Evolutionary conservation across 92 coral and sea anemone genomes (phyloP), one percentile per base, ranked within the genome.

Genomic region (Actinostola sp.): DNA sequence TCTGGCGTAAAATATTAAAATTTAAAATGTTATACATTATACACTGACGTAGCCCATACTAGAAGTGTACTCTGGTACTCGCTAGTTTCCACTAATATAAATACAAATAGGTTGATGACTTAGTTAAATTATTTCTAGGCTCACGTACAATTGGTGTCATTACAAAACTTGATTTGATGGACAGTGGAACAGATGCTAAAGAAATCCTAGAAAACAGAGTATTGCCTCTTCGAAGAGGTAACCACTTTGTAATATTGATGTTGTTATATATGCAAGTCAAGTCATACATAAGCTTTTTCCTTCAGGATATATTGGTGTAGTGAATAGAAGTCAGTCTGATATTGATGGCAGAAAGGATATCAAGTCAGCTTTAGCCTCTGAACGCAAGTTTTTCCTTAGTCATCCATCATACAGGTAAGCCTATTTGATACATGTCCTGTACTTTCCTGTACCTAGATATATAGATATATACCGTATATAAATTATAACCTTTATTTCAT

Each of bases 331-430:
- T 57, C 98, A 94, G 70, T 91, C 89, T 50, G 98, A 94, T 56
- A 94, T 94, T 57, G 98, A 94, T 77, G 98, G 98, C 1, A 82
- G 87, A 44, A 94, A 94, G 67, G 98, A 94, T 43, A 94, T 94
- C 73, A 91, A 86, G 68, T 84, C 98, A 17, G 98, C 97, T 7
- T 52, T 94, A 13, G 97, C 97, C 7, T 80, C 97, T 13, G 98
- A 94, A 38, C 88, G 98, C 29, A 94, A 94, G 80, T 94, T 94
- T 73, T 94, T 94, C 67, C 85, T 94, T 35, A 89, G 92, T 48
- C 94, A 94, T 60, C 72, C 82, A 17, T 69, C 91, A 4, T 94
- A 94, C 62, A 94, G 98, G 98, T 94, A 16, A 67, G 69, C n/a
- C n/a, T n/a, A n/a, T 45, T 24, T 2, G 26, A 28, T n/a, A n/a